A percentile compares a stretch with the other conserved stretches of the same genome.
phyloP scores from a whole-genome alignment of 37 sponge, comb jelly and placozoan genomes.

The Petrosia ficiformis region DNA sequence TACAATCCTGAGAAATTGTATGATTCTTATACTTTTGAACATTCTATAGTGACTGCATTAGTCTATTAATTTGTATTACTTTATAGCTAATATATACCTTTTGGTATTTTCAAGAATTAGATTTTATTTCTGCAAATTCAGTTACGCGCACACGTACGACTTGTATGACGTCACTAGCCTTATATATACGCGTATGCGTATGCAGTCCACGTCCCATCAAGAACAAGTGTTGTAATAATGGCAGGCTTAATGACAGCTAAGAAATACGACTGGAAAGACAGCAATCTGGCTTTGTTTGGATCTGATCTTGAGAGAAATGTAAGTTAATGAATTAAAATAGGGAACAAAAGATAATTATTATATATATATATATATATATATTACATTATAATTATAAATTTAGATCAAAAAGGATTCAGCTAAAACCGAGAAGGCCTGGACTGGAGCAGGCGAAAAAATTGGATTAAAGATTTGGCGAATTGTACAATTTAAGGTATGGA shows the following conservation, averaged over 20 bases:
- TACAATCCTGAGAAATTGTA: too few species aligned
- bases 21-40: too few species aligned
- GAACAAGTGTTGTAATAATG: conserved; percentile 1
- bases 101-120: too few species aligned
- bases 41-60: too few species aligned
- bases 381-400: neutral
- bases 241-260: conserved; percentile 44
- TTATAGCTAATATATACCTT: too few species aligned
- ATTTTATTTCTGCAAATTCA: too few species aligned
- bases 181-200: neutral
- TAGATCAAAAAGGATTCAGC: conserved; percentile 66
- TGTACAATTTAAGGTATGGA: conserved; percentile 50
- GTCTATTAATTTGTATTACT: too few species aligned
- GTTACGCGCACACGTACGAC: too few species aligned
- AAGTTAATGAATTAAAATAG: neutral
- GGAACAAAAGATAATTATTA: neutral
- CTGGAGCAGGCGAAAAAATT: conserved; percentile 46
- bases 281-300: conserved; percentile 62
- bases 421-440: conserved; percentile 53
- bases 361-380: neutral
- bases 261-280: conserved; percentile 69
- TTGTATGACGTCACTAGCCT: too few species aligned
- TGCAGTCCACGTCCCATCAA: neutral
- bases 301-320: conserved; percentile 39
- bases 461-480: conserved; percentile 69